Base-by-base conservation (phyloP, 2,797 vertebrate genomes). In the Rhynchotus rufescens region DNA sequence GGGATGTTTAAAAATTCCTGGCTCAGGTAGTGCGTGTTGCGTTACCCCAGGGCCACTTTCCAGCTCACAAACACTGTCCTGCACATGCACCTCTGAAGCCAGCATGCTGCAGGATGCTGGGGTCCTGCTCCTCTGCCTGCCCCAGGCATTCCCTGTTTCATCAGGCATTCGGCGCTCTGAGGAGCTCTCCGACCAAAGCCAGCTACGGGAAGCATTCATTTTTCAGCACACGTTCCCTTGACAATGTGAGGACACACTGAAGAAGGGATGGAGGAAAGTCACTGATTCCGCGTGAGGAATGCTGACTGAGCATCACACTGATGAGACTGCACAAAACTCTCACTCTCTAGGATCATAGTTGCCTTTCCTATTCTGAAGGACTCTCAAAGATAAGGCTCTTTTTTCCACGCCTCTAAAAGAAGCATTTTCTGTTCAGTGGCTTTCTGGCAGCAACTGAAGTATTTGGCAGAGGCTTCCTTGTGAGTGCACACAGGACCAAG, bases 381-480 rank as follows among this genome's bases (percentile, higher is more conserved):
- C 3, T 57, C 30, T 74, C 7, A 82, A 84, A 91, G 47, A 52
- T 57, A 92, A 64, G 0, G 1, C 12, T 71, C 72, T 20, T 65
- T 90, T 80, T 61, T 17, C 32, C 40, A n/a, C 47, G 26, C 30
- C 54, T 73, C n/a, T 56, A 4, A 67, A 65, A 22, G 49, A 80
- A 47, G 28, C 28, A 78, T 83, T 80, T 91, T 92, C 60, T 81
- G 8, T 81, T 93, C 61, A 67, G 36, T 88, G 65, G 30, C 49
- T 94, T 86, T 54, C 90, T 94, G 92, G 86, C 95, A 95, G 61
- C 81, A 74, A 9, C 45, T 72, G 14, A 64, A 82, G 47, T n/a
- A 74, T 56, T 68, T 94, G 94, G 92, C 92, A 92, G 78, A 54
- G 84, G 32, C 88, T 94, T 94, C 88, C 66, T 62, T 77, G 79